phyloP scores from a whole-genome alignment of 2,888 invertebrate species.

The Prenolepis imparis region DNA sequence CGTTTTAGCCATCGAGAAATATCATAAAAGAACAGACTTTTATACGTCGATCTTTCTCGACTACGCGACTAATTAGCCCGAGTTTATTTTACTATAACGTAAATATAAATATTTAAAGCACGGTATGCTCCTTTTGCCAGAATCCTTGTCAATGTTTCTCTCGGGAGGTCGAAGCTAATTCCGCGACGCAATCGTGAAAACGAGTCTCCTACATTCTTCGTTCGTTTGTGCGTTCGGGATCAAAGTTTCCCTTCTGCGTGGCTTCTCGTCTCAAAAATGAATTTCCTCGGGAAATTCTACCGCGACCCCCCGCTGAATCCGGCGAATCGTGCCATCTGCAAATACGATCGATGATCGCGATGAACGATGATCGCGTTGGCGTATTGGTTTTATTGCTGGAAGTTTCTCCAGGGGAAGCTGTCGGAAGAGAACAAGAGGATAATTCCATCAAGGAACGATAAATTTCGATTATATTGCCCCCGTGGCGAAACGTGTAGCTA shows the following conservation, averaged over 20 bases:
- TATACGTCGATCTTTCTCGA: not conserved
- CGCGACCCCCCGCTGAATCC: not conserved
- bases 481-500: not conserved
- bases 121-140: not conserved
- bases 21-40: not conserved
- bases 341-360: not conserved
- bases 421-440: not conserved
- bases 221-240: not conserved
- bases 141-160: not conserved
- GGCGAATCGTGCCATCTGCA: not conserved
- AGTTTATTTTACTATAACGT: not conserved
- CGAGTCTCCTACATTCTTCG: not conserved
- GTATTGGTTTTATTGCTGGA: not conserved
- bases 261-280: not conserved
- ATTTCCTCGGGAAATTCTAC: not conserved
- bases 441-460: slow-evolving; percentile 38
- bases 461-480: slow-evolving; percentile 33
- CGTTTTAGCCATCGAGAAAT: not conserved
- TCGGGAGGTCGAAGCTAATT: slow-evolving; percentile 12
- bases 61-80: not conserved
- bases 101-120: slow-evolving; percentile 13
- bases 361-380: slow-evolving; percentile 6
- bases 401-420: slow-evolving; percentile 12
- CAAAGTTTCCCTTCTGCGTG: slow-evolving; percentile 21
- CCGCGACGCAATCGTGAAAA: not conserved